Evolutionary conservation across 1,140 invertebrate genomes (phyloP).

Genomic region (Hydropsyche tenuis): DNA sequence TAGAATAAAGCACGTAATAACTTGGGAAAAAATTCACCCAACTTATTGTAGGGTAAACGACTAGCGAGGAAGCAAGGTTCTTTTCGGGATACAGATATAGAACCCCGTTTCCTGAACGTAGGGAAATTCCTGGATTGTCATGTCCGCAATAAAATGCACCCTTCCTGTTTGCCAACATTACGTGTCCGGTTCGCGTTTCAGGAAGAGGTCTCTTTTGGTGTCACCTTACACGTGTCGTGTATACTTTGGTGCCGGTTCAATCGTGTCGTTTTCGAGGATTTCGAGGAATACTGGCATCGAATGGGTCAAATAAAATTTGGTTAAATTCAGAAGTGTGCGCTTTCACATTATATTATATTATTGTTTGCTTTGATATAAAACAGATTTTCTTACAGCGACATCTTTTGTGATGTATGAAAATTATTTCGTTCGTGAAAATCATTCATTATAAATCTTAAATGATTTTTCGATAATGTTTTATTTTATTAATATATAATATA

Average conservation of each 20-base stretch:
- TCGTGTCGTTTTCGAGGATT: background rate
- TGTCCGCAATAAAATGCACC: constrained; percentile 14
- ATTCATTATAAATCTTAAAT: no score
- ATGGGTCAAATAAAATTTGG: no score
- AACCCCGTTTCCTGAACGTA: background rate
- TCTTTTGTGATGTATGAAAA: no score
- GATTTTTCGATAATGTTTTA: no score
- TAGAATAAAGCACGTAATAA: background rate
- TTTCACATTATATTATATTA: no score
- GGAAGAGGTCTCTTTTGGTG: background rate
- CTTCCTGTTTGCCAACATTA: constrained; percentile 6
- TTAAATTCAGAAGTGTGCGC: no score
- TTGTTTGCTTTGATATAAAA: no score
- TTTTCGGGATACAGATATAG: constrained; percentile 1
- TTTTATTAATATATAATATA: no score
- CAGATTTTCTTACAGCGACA: no score
- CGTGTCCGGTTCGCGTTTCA: background rate
- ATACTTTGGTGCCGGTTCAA: no score
- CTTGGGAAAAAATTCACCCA: background rate
- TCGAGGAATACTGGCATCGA: no score
- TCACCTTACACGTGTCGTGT: background rate
- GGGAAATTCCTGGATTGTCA: constrained; percentile 3
- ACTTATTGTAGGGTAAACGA: background rate
- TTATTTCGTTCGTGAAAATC: no score
- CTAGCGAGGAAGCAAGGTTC: background rate